Conservation (phyloP, 2,113 vertebrate genomes). For the Lampris megalopsis region DNA sequence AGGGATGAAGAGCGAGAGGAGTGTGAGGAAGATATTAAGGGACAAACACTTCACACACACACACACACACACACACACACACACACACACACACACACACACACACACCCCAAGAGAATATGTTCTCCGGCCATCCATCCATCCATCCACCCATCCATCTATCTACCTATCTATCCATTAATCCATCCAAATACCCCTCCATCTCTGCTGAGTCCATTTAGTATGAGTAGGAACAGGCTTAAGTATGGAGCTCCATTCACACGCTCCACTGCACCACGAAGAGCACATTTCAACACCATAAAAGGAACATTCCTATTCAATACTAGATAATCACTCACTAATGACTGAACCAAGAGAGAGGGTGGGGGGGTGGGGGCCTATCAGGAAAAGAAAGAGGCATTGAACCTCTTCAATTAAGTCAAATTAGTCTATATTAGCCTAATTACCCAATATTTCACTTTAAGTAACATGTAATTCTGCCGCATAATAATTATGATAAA, state of each 20-base stretch:
- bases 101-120: not conserved
- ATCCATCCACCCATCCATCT: not conserved
- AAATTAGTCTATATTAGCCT: conserved; percentile 51
- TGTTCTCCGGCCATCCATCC: not conserved
- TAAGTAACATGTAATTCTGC: conserved; percentile 54
- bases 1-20: not conserved
- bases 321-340: not conserved
- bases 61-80: not conserved
- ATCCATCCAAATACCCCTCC: not conserved
- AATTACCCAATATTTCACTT: conserved; percentile 63
- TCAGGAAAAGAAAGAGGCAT: conserved; percentile 1
- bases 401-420: conserved; percentile 27
- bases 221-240: not conserved
- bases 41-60: not conserved
- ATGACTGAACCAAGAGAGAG: conserved; percentile 2
- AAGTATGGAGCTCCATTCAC: conserved; percentile 6
- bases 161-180: not conserved
- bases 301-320: not conserved
- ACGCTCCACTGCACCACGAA: not conserved
- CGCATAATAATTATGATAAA: conserved; percentile 53
- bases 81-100: not conserved
- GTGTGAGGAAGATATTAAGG: not conserved
- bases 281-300: not conserved
- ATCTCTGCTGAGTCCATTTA: not conserved
- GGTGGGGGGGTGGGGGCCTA: not conserved